Conservation (phyloP, 2,888 invertebrate genomes). For the Glyphotaelius pellucidus region DNA sequence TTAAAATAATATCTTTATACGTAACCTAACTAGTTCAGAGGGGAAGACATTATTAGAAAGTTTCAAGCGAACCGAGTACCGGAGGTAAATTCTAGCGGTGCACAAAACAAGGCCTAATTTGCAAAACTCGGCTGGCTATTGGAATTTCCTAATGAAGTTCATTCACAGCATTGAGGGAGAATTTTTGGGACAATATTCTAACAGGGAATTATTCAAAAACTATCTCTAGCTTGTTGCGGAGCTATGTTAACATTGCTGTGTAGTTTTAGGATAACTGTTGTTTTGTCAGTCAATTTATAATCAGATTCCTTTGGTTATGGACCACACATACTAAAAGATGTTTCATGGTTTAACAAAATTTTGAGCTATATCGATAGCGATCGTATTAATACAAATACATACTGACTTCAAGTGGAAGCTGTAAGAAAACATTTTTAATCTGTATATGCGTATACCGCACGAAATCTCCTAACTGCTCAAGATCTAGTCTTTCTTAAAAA, state of each 20-base stretch:
- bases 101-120: slow-evolving; percentile 43
- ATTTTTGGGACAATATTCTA: slow-evolving; percentile 35
- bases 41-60: background rate
- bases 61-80: background rate
- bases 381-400: no score
- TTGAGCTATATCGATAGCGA: no score
- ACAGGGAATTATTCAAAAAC: background rate
- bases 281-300: background rate
- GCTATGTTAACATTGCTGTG: background rate
- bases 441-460: background rate
- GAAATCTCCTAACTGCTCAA: background rate
- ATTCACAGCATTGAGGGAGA: slow-evolving; percentile 25
- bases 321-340: background rate
- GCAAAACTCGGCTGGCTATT: slow-evolving; percentile 31
- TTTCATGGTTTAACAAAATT: no score
- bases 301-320: background rate
- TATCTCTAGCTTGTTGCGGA: slow-evolving; percentile 36
- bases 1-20: background rate
- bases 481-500: no score
- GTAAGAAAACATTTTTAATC: background rate
- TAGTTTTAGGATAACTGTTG: background rate
- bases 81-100: slow-evolving; percentile 48
- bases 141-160: slow-evolving; percentile 47
- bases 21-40: background rate
- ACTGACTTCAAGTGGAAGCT: no score